Conservation (phyloP, 2,888 invertebrate genomes). For the Lasius fuliginosus region DNA sequence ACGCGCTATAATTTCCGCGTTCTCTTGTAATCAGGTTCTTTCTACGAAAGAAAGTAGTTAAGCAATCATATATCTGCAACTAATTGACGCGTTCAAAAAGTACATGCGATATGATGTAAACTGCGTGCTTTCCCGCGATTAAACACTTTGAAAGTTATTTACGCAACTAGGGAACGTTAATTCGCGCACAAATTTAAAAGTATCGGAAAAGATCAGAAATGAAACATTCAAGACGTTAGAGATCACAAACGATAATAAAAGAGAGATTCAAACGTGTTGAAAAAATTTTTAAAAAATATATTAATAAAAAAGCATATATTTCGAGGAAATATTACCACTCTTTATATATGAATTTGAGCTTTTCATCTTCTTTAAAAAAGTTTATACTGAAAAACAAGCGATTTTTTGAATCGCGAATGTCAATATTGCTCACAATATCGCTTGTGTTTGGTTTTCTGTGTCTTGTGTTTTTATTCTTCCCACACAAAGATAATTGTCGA, state of each 20-base stretch:
- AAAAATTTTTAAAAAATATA: background rate
- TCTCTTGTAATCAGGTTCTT: conserved; percentile 13
- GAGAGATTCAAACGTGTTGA: background rate
- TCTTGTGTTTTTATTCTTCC: background rate
- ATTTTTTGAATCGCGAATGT: background rate
- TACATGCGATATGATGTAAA: conserved; percentile 21
- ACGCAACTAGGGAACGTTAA: conserved; percentile 36
- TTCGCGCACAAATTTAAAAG: background rate
- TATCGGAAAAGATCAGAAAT: background rate
- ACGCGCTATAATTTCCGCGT: conserved; percentile 21
- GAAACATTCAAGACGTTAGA: background rate
- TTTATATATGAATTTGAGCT: background rate
- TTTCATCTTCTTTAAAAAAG: background rate
- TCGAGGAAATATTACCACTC: background rate
- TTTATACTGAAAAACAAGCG: background rate
- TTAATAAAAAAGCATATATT: background rate
- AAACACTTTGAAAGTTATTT: conserved; percentile 39
- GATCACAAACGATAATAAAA: background rate
- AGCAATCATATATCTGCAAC: conserved; percentile 28
- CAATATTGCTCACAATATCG: background rate
- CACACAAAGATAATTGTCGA: background rate
- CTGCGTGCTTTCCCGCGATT: conserved; percentile 15
- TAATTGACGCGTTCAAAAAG: conserved; percentile 23
- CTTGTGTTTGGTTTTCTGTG: background rate
- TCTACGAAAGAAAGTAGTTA: conserved; percentile 33